A percentile compares a stretch with the other conserved stretches of the same genome.
Conservation (phyloP, 2,113 vertebrate species). For the Excalfactoria chinensis region DNA sequence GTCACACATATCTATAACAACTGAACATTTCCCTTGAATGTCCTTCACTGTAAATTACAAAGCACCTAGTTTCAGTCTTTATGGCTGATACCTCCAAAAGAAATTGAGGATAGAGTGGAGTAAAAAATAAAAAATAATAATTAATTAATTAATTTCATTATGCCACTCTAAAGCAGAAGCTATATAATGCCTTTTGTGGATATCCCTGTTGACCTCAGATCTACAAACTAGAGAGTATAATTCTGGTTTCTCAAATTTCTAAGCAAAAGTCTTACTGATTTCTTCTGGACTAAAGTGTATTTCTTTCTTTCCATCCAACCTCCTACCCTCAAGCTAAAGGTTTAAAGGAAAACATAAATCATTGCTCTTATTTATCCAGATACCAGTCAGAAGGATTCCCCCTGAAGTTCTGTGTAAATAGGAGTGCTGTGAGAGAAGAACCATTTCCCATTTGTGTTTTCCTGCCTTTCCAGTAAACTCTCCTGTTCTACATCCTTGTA, state of each 20-base stretch:
- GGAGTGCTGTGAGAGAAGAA: background rate
- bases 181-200: background rate
- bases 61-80: background rate
- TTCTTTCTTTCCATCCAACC: background rate
- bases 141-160: background rate
- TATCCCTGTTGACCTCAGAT: background rate
- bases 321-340: background rate
- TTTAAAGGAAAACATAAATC: background rate
- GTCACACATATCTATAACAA: background rate
- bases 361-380: background rate
- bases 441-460: background rate
- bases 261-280: background rate
- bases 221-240: background rate
- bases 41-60: background rate
- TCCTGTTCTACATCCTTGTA: background rate
- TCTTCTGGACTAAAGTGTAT: background rate
- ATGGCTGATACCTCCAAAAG: background rate
- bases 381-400: background rate
- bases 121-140: background rate
- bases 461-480: background rate
- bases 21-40: background rate
- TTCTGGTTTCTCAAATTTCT: background rate
- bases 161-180: fast-evolving
- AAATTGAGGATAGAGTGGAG: background rate
- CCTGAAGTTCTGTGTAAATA: background rate